Evolutionary conservation across 2,888 invertebrate species (phyloP).

Genomic region (Aromia moschata): DNA sequence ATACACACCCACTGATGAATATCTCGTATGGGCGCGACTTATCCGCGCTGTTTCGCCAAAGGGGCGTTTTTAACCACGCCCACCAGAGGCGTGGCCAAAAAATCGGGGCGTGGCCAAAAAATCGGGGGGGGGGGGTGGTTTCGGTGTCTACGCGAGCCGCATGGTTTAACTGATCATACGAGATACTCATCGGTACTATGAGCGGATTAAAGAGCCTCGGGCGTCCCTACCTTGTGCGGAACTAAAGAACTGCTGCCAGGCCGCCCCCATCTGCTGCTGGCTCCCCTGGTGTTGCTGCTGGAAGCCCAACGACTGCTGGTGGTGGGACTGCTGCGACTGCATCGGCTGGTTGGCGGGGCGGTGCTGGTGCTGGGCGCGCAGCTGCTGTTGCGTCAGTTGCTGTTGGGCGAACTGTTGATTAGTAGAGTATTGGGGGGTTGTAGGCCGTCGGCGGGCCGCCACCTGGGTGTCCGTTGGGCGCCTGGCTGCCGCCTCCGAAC

Average conservation of each 20-base stretch:
- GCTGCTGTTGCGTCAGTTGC: conserved; percentile 52
- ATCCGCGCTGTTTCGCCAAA: no score
- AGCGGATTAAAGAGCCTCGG: neutral
- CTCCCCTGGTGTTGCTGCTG: conserved; percentile 38
- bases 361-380: conserved; percentile 59
- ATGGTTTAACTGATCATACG: no score
- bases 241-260: conserved; percentile 54
- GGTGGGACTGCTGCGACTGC: conserved; percentile 35
- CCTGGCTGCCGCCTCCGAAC: conserved; percentile 31
- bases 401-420: conserved; percentile 47
- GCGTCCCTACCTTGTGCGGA: conserved; percentile 44
- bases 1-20: no score
- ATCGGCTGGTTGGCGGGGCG: conserved; percentile 56
- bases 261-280: conserved; percentile 38
- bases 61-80: no score
- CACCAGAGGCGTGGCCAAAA: no score
- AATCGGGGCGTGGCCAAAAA: no score
- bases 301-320: conserved; percentile 39
- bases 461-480: conserved; percentile 21
- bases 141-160: no score
- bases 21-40: no score
- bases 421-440: conserved; percentile 43
- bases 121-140: no score
- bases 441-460: conserved; percentile 47
- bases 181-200: no score